Conservation (phyloP, 2,113 vertebrate species). For the Calonectris borealis region DNA sequence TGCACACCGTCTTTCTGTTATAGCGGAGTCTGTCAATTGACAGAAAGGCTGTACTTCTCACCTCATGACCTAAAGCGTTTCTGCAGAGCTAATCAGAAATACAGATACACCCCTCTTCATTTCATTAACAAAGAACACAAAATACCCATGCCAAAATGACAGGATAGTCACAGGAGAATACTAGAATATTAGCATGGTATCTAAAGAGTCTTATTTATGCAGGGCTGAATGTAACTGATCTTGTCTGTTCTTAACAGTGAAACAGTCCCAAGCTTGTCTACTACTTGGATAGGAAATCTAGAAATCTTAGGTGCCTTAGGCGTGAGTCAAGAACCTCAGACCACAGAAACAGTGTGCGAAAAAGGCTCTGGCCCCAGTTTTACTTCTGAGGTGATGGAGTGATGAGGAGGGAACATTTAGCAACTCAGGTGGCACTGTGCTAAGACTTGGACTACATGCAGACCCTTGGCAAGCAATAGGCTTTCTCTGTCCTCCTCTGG, state of each 20-base stretch:
- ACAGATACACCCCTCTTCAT: neutral
- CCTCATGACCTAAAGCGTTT: neutral
- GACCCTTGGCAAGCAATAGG: neutral
- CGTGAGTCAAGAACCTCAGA: neutral
- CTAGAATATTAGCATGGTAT: neutral
- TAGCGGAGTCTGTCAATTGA: too few species aligned
- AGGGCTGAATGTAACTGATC: neutral
- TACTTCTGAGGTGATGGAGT: neutral
- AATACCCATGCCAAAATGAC: neutral
- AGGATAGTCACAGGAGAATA: neutral
- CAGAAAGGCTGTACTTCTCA: neutral
- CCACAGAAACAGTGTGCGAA: neutral
- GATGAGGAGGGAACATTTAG: neutral
- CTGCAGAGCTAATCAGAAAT: neutral
- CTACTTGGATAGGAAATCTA: neutral
- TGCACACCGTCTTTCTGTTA: fast-evolving
- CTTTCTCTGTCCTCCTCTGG: neutral
- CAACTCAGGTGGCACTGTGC: neutral
- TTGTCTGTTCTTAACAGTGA: neutral
- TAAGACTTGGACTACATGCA: neutral
- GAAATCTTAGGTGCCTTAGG: neutral
- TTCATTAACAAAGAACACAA: neutral
- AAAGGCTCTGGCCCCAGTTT: neutral
- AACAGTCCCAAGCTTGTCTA: neutral
- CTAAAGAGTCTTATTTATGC: neutral